Conservation (phyloP, 2,797 vertebrate genomes). For the Nannoperca obscura region DNA sequence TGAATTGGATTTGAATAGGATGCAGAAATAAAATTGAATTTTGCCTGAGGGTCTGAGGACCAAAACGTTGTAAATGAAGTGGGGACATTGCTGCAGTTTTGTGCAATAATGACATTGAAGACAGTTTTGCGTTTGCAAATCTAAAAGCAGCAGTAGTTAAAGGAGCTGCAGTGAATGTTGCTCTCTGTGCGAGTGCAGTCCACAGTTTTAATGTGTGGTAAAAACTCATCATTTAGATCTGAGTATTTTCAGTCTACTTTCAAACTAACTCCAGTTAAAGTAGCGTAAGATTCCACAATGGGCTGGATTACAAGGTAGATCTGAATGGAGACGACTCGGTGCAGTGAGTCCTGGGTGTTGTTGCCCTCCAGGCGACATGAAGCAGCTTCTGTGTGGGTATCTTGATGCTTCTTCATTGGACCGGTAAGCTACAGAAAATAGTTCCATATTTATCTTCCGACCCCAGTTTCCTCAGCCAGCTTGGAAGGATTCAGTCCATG, state of each 20-base stretch:
- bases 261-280: constrained; percentile 2
- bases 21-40: background rate
- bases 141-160: background rate
- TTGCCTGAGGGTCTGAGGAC: background rate
- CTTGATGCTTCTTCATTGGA: background rate
- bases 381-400: background rate
- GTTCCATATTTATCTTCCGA: background rate
- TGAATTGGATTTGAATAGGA: background rate
- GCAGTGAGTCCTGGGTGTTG: constrained; percentile 9
- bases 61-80: background rate
- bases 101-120: background rate
- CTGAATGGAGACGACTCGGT: background rate
- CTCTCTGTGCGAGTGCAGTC: background rate
- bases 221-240: background rate
- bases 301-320: background rate
- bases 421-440: background rate
- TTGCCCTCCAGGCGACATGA: constrained; percentile 6
- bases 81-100: background rate
- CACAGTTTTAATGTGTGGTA: background rate
- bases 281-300: background rate
- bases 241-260: background rate
- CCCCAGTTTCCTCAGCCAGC: background rate
- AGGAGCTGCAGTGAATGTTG: background rate
- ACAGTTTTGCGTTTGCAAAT: no score
- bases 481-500: background rate